Evolutionary conservation across 2,888 invertebrate genomes (phyloP).

Genomic region (Gymnocheta viridis): DNA sequence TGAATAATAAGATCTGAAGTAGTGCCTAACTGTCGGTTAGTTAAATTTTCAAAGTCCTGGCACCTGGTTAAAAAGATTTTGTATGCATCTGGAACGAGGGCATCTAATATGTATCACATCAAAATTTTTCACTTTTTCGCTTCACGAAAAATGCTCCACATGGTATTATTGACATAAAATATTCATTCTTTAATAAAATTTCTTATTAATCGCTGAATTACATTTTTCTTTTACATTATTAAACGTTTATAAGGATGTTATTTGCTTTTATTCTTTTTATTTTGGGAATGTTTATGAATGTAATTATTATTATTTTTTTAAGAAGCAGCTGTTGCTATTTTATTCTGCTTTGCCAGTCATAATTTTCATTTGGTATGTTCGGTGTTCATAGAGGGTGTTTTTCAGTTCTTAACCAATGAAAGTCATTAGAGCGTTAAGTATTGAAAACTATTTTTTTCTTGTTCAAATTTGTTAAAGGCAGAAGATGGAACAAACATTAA

Average conservation of each 20-base stretch:
- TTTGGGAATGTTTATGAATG: conserved; percentile 25
- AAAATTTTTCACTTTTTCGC: no score
- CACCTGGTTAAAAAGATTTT: no score
- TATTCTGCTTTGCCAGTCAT: conserved; percentile 3
- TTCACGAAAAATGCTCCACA: no score
- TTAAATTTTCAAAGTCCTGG: no score
- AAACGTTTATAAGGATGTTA: conserved; percentile 23
- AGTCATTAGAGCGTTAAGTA: conserved; percentile 62
- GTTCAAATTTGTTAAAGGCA: conserved; percentile 25
- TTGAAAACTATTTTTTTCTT: conserved; percentile 54
- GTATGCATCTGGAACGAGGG: no score
- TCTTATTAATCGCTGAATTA: not conserved
- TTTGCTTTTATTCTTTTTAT: conserved; percentile 15
- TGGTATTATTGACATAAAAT: no score
- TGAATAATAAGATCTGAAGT: no score
- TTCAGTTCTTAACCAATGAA: conserved; percentile 48
- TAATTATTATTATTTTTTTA: conserved; percentile 33
- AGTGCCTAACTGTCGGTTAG: no score
- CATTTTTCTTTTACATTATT: not conserved
- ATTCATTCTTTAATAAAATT: no score
- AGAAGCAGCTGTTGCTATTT: conserved; percentile 58
- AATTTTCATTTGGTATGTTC: conserved; percentile 1
- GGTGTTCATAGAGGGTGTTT: conserved; percentile 37
- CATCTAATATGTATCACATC: no score
- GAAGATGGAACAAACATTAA: conserved; percentile 5